Conservation (phyloP, 2,113 vertebrate species). For the Arizona elegans region DNA sequence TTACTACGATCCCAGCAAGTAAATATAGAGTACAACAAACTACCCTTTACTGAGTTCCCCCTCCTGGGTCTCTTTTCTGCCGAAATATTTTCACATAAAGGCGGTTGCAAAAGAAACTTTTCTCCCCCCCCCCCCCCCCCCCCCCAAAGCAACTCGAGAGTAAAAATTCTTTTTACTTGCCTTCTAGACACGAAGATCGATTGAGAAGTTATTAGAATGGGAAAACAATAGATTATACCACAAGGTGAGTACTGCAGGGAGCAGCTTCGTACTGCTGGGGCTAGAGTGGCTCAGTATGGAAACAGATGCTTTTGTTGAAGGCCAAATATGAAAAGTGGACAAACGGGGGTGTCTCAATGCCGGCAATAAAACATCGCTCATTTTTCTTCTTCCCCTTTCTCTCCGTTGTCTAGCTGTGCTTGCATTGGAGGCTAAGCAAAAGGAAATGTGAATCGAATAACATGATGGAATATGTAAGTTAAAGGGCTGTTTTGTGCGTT, state of each 20-base stretch:
- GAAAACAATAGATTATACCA: conserved; percentile 95
- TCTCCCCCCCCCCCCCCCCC: too few relatives aligned
- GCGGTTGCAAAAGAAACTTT: conserved; percentile 88
- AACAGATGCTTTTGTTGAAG: conserved; percentile 99
- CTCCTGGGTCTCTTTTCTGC: conserved; percentile 59
- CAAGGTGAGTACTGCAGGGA: conserved; percentile 92
- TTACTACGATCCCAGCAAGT: conserved; percentile 47
- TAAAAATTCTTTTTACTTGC: conserved; percentile 89
- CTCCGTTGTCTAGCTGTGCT: conserved; percentile 91
- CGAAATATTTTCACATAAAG: conserved; percentile 74
- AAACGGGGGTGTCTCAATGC: conserved; percentile 83
- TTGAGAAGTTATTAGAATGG: conserved; percentile 96
- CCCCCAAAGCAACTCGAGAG: conserved; percentile 75
- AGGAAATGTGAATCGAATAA: conserved; percentile 99
- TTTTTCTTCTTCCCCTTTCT: conserved; percentile 82
- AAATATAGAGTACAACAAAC: conserved; percentile 59
- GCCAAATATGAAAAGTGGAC: conserved; percentile 97
- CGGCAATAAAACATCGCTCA: conserved; percentile 88
- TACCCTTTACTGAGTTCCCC: conserved; percentile 80
- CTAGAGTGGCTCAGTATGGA: conserved; percentile 99
- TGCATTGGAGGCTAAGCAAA: conserved; percentile 96
- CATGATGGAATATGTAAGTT: conserved; percentile 99
- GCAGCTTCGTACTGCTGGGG: conserved; percentile 80
- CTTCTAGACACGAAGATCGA: conserved; percentile 97
- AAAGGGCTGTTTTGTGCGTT: conserved; percentile 98